Evolutionary conservation across 2,797 vertebrate genomes (phyloP).

Genomic region (Pteronotus mesoamericanus): DNA sequence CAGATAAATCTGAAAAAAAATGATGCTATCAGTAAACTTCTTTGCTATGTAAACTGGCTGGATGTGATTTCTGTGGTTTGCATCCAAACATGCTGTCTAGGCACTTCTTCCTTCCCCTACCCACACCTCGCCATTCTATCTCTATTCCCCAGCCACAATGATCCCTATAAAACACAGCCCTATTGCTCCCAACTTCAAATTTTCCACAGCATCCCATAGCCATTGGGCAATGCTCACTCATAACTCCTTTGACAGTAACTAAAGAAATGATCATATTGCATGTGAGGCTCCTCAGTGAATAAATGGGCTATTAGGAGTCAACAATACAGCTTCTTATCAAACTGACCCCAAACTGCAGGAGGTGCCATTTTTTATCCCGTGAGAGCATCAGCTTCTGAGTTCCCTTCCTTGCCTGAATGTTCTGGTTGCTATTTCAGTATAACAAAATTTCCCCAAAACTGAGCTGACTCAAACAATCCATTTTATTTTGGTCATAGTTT

Average conservation of each 20-base stretch:
- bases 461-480: background rate
- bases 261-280: background rate
- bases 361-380: background rate
- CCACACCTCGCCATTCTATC: too few species aligned
- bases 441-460: background rate
- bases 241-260: background rate
- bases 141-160: background rate
- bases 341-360: background rate
- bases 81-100: background rate
- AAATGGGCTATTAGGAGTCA: background rate
- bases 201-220: background rate
- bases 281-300: too few species aligned
- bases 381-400: background rate
- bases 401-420: background rate
- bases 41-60: background rate
- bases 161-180: background rate
- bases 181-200: background rate
- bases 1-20: background rate
- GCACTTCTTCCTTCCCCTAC: background rate
- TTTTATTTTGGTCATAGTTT: background rate
- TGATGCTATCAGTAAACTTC: background rate
- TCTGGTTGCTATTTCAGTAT: background rate
- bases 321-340: background rate
- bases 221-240: too few species aligned
- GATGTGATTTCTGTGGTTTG: background rate